phyloP scores from a whole-genome alignment of 1,140 invertebrate genomes.

The Tetramorium parvispinum region DNA sequence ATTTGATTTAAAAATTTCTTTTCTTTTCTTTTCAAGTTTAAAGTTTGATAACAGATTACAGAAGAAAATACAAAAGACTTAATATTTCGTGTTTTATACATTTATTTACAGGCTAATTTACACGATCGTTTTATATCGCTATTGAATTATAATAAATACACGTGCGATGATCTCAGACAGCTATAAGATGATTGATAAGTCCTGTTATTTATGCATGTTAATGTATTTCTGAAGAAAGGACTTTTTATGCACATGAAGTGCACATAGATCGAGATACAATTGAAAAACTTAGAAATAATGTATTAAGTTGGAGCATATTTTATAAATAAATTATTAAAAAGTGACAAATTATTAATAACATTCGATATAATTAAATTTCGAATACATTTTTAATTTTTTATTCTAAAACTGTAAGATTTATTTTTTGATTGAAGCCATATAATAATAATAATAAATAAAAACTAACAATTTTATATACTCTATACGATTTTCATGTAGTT shows the following conservation, averaged over 20 bases:
- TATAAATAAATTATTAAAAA: background rate
- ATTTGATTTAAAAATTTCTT: background rate
- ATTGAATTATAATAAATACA: conserved; percentile 75
- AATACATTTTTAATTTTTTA: background rate
- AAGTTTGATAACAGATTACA: background rate
- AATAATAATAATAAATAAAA: conserved; percentile 27
- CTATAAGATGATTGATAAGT: conserved; percentile 14
- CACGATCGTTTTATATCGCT: conserved; percentile 69
- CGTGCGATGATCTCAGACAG: conserved; percentile 5
- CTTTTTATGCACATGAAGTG: background rate
- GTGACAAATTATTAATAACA: conserved; percentile 11
- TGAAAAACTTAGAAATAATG: conserved; percentile 2
- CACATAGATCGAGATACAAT: background rate
- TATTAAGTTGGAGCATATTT: background rate
- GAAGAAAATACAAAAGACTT: background rate
- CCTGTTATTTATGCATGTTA: conserved; percentile 6
- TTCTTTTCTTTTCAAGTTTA: background rate
- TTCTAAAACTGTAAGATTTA: background rate
- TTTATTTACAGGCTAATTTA: conserved; percentile 86
- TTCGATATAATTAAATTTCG: background rate
- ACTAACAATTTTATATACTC: background rate
- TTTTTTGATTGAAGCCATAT: background rate
- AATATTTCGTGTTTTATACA: conserved; percentile 80
- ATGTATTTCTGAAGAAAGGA: background rate
- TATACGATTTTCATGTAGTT: background rate